Conservation (phyloP, 2,888 invertebrate species). For the Hirtodrosophila histrioides region DNA sequence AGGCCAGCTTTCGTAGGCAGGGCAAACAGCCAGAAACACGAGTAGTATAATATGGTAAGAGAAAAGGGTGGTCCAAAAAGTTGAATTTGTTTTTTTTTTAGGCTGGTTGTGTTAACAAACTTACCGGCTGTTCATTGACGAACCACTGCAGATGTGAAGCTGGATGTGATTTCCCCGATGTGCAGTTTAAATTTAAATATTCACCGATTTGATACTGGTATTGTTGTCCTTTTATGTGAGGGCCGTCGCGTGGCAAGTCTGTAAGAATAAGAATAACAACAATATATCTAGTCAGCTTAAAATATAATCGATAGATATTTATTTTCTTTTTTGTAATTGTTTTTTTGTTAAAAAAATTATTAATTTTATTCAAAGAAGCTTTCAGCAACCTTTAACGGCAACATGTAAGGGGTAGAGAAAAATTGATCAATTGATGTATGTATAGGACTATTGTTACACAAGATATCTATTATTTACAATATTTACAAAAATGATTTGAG, state of each 20-base stretch:
- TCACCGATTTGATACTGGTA: conserved; percentile 90
- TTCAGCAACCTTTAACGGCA: no score
- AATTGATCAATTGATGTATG: no score
- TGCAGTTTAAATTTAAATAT: conserved; percentile 90
- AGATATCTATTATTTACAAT: no score
- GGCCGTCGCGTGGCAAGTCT: conserved; percentile 90
- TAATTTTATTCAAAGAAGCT: no score
- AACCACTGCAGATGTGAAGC: conserved; percentile 91
- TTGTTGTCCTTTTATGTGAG: conserved; percentile 90
- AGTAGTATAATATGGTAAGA: conserved; percentile 14
- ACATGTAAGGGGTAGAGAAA: no score
- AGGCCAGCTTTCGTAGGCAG: conserved; percentile 19
- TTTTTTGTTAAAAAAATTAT: no score
- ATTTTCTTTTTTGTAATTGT: no score
- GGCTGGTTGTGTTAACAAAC: conserved; percentile 50
- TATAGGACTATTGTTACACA: no score
- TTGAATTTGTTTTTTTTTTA: conserved; percentile 2
- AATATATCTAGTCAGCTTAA: no score
- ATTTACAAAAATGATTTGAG: no score
- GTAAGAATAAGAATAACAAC: conserved; percentile 32
- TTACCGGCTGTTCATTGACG: conserved; percentile 91
- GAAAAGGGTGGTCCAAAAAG: conserved; percentile 13
- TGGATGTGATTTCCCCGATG: conserved; percentile 90
- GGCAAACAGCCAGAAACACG: conserved; percentile 17
- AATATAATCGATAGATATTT: no score